A percentile compares a stretch with the other conserved stretches of the same genome.
Conservation (phyloP, 1,140 invertebrate genomes). For the Aphaenogaster floridana region DNA sequence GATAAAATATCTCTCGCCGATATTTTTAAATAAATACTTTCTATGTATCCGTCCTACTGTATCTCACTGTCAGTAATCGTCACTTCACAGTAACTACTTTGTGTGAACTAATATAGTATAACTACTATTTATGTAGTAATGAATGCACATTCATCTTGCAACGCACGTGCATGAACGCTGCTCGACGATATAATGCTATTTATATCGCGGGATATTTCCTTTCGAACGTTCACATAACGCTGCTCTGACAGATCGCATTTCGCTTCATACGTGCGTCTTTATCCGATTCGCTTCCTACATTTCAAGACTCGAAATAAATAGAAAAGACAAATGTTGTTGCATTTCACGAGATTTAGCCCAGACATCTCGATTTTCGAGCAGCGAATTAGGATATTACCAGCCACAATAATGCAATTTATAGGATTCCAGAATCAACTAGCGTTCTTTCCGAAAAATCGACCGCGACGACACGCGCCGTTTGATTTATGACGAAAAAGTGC, state of each 20-base stretch:
- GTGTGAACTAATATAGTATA: too few species aligned
- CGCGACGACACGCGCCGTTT: background rate
- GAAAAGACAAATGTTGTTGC: background rate
- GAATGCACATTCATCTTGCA: background rate
- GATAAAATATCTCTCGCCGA: background rate
- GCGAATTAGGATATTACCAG: background rate
- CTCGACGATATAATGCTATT: background rate
- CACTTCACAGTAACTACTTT: background rate
- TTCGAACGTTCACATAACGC: background rate
- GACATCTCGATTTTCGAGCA: background rate
- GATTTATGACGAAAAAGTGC: conserved; percentile 41
- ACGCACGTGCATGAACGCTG: background rate
- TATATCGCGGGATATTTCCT: conserved; percentile 13
- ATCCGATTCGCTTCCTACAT: conserved; percentile 2
- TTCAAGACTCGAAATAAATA: background rate
- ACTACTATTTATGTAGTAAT: background rate
- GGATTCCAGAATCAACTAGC: too few species aligned
- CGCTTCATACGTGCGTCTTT: background rate
- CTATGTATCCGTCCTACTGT: background rate
- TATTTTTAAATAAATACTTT: background rate
- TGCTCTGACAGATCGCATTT: conserved; percentile 22
- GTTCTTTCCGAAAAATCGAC: conserved; percentile 15
- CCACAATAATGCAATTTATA: background rate
- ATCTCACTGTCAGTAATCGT: background rate
- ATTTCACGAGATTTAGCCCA: background rate